Evolutionary conservation across 2,797 vertebrate genomes (phyloP).

Genomic region (Dipus sagitta): DNA sequence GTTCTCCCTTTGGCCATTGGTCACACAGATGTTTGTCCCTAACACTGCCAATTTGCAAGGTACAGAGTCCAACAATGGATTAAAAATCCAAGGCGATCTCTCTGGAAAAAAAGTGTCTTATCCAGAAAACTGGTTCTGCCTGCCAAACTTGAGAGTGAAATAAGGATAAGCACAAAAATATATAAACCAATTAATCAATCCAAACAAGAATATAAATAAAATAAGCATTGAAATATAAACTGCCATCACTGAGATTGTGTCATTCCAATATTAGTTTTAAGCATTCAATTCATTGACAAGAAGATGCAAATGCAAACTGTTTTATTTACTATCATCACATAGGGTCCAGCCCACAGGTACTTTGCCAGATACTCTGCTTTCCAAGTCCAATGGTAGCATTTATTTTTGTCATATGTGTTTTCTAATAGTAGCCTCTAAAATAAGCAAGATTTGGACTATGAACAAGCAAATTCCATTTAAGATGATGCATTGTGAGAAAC

Average conservation of each 20-base stretch:
- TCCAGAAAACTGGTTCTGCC: not conserved
- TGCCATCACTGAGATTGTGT: not conserved
- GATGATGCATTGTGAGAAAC: conserved; percentile 43
- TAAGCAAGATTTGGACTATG: not conserved
- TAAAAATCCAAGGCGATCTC: not conserved
- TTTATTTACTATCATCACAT: not conserved
- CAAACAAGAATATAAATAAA: not conserved
- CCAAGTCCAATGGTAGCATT: not conserved
- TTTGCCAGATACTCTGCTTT: not conserved
- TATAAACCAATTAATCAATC: not conserved
- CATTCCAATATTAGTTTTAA: not conserved
- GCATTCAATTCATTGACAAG: conserved; percentile 4
- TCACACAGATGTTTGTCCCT: not conserved
- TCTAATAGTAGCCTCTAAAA: not conserved
- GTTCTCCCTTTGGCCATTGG: not conserved
- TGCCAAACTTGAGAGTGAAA: not conserved
- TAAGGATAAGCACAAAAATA: not conserved
- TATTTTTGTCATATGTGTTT: not conserved
- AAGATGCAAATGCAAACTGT: conserved; percentile 14
- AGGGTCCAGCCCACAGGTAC: not conserved
- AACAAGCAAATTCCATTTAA: conserved; percentile 47
- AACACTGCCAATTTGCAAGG: not conserved
- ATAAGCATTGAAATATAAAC: conserved; percentile 10
- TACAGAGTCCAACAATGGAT: not conserved
- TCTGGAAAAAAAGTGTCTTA: not conserved